A percentile compares a stretch with the other conserved stretches of the same genome.
Evolutionary conservation across 2,113 vertebrate genomes (phyloP).

Genomic region (Regulus satrapa): DNA sequence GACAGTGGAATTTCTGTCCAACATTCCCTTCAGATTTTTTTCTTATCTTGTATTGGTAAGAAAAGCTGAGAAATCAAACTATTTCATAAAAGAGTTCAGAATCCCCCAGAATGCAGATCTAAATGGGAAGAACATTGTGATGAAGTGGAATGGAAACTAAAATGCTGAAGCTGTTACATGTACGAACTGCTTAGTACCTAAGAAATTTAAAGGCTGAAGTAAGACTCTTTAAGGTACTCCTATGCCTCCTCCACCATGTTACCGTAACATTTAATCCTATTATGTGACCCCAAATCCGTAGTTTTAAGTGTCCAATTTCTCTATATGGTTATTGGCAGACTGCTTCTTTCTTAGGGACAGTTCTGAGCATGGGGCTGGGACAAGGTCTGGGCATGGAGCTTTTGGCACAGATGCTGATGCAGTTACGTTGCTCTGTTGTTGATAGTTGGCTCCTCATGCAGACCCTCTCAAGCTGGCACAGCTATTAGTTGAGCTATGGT

Average conservation of each 20-base stretch:
- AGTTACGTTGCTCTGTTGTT: neutral
- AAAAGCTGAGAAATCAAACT: neutral
- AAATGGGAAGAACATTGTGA: neutral
- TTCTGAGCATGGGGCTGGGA: neutral
- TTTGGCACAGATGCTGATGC: neutral
- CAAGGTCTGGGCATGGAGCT: neutral
- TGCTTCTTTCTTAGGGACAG: neutral
- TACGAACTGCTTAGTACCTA: accelerated
- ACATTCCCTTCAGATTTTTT: neutral
- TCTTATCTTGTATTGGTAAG: neutral
- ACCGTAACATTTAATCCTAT: neutral
- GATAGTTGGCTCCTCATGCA: neutral
- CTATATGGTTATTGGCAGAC: neutral
- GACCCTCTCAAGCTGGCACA: neutral
- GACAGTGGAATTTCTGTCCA: neutral
- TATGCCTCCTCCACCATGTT: neutral
- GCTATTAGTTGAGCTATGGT: neutral
- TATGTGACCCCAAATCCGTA: neutral
- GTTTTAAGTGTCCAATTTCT: neutral
- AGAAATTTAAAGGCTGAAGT: neutral
- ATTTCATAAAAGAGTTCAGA: neutral
- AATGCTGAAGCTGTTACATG: neutral
- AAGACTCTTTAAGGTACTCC: neutral
- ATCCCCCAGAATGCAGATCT: neutral
- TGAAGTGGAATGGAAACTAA: neutral